A percentile compares a stretch with the other conserved stretches of the same genome.
Evolutionary conservation across 2,888 invertebrate genomes (phyloP).

Genomic region (Phytoseiulus persimilis): DNA sequence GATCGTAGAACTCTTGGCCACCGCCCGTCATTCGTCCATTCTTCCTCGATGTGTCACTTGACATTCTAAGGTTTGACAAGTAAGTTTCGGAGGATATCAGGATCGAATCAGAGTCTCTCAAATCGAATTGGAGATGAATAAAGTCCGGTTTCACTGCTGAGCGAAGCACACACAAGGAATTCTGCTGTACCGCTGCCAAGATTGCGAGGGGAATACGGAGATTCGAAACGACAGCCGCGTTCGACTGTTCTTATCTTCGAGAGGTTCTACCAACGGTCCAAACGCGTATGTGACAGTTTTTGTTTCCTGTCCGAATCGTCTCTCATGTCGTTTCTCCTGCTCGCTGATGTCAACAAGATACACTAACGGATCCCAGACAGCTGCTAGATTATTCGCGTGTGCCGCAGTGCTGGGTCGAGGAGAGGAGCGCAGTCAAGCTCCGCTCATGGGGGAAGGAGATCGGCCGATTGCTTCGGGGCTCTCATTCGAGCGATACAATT

Average conservation of each 20-base stretch:
- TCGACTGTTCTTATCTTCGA: background rate
- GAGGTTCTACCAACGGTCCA: background rate
- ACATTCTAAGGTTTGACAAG: background rate
- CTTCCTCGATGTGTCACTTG: background rate
- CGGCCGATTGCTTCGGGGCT: too few relatives aligned
- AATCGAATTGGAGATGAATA: background rate
- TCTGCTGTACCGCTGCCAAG: background rate
- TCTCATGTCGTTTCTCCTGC: background rate
- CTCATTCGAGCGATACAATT: too few relatives aligned
- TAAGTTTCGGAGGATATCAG: too few relatives aligned
- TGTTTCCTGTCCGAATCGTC: background rate
- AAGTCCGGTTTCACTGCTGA: background rate
- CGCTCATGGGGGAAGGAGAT: too few relatives aligned
- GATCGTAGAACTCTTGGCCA: constrained; percentile 56
- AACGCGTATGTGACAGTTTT: background rate
- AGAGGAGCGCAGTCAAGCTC: too few relatives aligned
- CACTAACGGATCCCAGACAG: background rate
- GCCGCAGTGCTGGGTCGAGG: background rate
- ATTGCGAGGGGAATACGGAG: background rate
- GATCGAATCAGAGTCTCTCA: background rate
- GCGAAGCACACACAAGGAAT: background rate
- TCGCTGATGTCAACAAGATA: background rate
- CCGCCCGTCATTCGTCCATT: background rate
- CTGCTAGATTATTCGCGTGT: background rate
- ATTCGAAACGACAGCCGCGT: background rate